Evolutionary conservation across 2,113 vertebrate species (phyloP), one percentile per base, ranked within the genome.

Genomic region (Erythrolamprus reginae): DNA sequence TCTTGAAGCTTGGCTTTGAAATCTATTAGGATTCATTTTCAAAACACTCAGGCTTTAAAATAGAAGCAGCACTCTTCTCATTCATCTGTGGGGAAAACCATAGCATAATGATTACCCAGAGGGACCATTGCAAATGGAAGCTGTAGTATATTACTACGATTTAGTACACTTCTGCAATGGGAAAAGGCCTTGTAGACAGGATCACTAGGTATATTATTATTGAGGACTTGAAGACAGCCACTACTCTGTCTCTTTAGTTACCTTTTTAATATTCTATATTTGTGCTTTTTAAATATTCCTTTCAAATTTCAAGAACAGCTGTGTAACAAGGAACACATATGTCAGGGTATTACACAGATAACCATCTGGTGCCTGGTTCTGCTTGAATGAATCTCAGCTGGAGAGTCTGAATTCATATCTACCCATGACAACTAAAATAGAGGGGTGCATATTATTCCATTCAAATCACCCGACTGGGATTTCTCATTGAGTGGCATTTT

Each of bases 381-480:
- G 92, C 91, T 87, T 96, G 94, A 94, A 93, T 95, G 8, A 94
- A 95, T 95, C 96, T 95, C 95, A 96, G 88, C 92, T 86, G 13
- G 90, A 94, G 56, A 95, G 96, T 96, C 88, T 93, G 94, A 94
- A 95, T 94, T 96, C 91, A 83, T 95, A 93, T 96, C 94, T 92
- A 94, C 89, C 95, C 96, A 89, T 91, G 93, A 95, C 95, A 96
- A 95, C 95, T 93, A 91, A 94, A 96, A 96, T 95, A 94, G 58
- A 94, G 89, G 89, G 77, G 48, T 96, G 82, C 95, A 87, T 97
- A 91, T 95, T 96, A 95, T 94, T 95, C 92, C 94, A 48, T 82
- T 90, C 90, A 88, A 96, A 96, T 95, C 89, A 89, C 70, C 92
- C 90, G 87, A 52, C 70, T 86, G 95, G 88, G 94, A 94, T 88